Conservation (phyloP, 2,888 invertebrate species). For the Eretmocerus hayati region DNA sequence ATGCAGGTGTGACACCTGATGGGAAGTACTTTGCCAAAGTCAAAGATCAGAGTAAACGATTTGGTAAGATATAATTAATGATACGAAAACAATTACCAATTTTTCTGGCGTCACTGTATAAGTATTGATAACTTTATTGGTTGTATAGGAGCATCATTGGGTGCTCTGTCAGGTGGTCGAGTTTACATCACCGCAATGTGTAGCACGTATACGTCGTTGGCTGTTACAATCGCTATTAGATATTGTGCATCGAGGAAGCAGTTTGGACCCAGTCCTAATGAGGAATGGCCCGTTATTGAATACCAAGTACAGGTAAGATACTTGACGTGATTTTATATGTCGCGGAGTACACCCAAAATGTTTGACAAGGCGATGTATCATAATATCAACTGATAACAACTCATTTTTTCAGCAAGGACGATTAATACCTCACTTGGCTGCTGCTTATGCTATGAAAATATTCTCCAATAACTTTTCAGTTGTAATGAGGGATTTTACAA, state of each 20-base stretch:
- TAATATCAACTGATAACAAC: not conserved
- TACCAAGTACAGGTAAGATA: constrained; percentile 74
- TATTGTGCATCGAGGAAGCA: constrained; percentile 83
- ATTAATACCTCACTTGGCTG: constrained; percentile 67
- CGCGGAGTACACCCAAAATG: too few species aligned
- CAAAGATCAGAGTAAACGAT: constrained; percentile 75
- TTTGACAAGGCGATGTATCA: not conserved
- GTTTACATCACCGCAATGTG: constrained; percentile 64
- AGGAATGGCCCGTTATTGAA: constrained; percentile 80
- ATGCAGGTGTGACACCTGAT: constrained; percentile 76
- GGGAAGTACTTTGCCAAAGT: constrained; percentile 76
- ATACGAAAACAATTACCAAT: too few species aligned
- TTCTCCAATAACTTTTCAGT: constrained; percentile 55
- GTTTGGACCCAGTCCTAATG: constrained; percentile 69
- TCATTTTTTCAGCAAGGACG: constrained; percentile 64
- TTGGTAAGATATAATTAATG: constrained; percentile 55
- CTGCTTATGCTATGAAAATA: constrained; percentile 57
- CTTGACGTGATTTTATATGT: too few species aligned
- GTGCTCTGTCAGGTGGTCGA: constrained; percentile 75
- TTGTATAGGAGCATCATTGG: constrained; percentile 60
- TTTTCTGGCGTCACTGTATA: too few species aligned
- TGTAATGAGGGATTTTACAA: constrained; percentile 48
- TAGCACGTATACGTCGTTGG: constrained; percentile 60
- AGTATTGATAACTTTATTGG: constrained; percentile 10
- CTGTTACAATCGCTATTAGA: constrained; percentile 74